Evolutionary conservation across 2,888 invertebrate species (phyloP).

Genomic region (Chaetoderma sp.): DNA sequence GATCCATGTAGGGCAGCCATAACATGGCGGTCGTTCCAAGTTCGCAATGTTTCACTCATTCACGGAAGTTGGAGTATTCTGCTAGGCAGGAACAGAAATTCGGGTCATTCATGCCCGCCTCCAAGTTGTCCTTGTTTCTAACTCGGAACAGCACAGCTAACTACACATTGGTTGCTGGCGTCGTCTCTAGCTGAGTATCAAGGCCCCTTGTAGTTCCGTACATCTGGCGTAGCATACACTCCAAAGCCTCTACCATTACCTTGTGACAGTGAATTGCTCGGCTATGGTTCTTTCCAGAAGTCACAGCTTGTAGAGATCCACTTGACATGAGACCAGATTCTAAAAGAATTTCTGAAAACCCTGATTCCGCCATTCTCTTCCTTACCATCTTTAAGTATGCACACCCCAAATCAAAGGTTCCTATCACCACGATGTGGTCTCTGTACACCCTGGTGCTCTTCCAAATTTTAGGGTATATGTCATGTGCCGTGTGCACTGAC

Average conservation of each 20-base stretch:
- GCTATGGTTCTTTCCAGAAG: constrained; percentile 36
- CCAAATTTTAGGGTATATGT: constrained; percentile 17
- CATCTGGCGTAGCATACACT: constrained; percentile 28
- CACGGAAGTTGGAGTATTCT: constrained; percentile 10
- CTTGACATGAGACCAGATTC: constrained; percentile 24
- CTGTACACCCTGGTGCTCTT: constrained; percentile 10
- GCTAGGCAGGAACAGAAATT: not conserved
- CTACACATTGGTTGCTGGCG: not conserved
- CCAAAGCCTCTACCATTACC: constrained; percentile 27
- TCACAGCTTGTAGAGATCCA: constrained; percentile 35
- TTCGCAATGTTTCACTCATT: constrained; percentile 7
- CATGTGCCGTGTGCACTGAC: constrained; percentile 20
- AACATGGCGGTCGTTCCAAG: constrained; percentile 19
- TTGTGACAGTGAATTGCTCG: constrained; percentile 39
- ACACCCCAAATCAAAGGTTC: constrained; percentile 26
- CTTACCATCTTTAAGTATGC: constrained; percentile 25
- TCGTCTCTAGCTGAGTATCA: not conserved
- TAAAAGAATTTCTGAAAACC: constrained; percentile 16
- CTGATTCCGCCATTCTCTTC: constrained; percentile 33
- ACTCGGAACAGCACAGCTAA: not conserved
- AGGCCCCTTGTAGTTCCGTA: not conserved
- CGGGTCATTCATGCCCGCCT: constrained; percentile 8
- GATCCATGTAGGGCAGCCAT: constrained; percentile 27
- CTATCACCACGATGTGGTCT: constrained; percentile 27
- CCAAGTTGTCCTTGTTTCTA: not conserved